A percentile compares a stretch with the other conserved stretches of the same genome.
Conservation (phyloP, 2,888 invertebrate species). For the Caenorhabditis becei region DNA sequence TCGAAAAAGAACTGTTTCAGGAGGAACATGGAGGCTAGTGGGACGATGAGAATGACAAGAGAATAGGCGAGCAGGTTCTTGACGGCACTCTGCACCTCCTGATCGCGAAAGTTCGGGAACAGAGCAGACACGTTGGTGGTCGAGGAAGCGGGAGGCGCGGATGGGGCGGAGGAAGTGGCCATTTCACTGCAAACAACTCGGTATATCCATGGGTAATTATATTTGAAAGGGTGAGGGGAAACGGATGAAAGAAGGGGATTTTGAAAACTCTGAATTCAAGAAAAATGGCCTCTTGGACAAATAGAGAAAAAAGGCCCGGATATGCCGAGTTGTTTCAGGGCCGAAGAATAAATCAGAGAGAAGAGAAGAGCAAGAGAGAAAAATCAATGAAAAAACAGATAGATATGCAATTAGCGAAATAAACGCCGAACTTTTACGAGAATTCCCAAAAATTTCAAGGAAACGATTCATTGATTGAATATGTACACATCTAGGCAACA, state of each 20-base stretch:
- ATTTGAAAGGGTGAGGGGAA: not conserved
- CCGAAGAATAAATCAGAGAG: slow-evolving; percentile 3
- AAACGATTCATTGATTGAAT: slow-evolving; percentile 12
- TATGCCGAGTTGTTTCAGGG: slow-evolving; percentile 54
- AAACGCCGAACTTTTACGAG: not conserved
- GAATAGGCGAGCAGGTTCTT: slow-evolving; percentile 79
- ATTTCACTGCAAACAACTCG: slow-evolving; percentile 60
- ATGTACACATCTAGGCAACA: slow-evolving; percentile 22
- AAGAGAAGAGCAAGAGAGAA: not conserved
- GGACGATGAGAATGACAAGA: slow-evolving; percentile 78
- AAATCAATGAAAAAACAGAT: not conserved
- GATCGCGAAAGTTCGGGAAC: slow-evolving; percentile 78
- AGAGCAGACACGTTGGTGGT: slow-evolving; percentile 73
- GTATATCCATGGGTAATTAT: slow-evolving; percentile 37
- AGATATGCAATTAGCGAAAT: not conserved
- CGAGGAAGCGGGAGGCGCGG: slow-evolving; percentile 12
- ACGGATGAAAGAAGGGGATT: not conserved
- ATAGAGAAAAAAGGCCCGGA: slow-evolving; percentile 16
- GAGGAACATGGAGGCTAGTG: slow-evolving; percentile 80
- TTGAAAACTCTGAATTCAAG: not conserved
- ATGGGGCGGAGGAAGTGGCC: slow-evolving; percentile 24
- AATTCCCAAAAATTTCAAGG: not conserved
- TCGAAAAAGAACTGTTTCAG: slow-evolving; percentile 78
- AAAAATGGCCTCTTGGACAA: not conserved
- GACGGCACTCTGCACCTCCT: slow-evolving; percentile 76